Evolutionary conservation across 2,113 vertebrate species (phyloP).

Genomic region (Lanius collurio): DNA sequence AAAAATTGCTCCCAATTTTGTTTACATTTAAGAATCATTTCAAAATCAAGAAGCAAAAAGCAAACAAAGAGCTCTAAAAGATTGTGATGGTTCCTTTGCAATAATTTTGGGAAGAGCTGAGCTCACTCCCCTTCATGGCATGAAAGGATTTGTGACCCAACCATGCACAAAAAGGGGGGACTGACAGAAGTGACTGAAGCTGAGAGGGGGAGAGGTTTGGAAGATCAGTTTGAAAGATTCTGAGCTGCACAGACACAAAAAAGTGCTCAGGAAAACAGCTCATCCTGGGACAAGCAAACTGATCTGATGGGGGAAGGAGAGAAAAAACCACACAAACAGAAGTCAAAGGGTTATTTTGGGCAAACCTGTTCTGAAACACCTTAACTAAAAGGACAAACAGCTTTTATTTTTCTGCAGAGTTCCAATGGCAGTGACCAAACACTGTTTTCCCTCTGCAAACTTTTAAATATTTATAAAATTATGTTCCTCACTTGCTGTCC

Average conservation of each 20-base stretch:
- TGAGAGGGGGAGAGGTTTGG: background rate
- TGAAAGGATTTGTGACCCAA: background rate
- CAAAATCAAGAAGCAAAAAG: background rate
- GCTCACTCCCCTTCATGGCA: background rate
- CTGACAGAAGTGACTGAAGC: background rate
- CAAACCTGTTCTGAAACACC: background rate
- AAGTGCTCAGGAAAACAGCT: background rate
- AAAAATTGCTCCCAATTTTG: background rate
- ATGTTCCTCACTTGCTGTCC: background rate
- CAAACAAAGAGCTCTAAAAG: background rate
- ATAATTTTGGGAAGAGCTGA: background rate
- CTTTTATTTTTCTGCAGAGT: background rate
- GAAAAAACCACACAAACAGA: rapidly evolving
- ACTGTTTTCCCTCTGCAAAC: background rate
- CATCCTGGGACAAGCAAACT: background rate
- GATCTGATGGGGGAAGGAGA: background rate
- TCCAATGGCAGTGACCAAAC: background rate
- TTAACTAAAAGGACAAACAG: background rate
- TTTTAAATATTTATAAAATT: background rate
- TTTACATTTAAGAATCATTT: background rate
- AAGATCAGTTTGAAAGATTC: background rate
- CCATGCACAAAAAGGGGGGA: background rate
- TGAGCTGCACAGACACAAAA: background rate
- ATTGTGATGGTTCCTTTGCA: background rate
- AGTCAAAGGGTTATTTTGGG: background rate